These are phyloP conservation scores for Tamias sibiricus DNA, from an alignment of 2,113 vertebrate species.

Conservation along the genomic window DNA sequence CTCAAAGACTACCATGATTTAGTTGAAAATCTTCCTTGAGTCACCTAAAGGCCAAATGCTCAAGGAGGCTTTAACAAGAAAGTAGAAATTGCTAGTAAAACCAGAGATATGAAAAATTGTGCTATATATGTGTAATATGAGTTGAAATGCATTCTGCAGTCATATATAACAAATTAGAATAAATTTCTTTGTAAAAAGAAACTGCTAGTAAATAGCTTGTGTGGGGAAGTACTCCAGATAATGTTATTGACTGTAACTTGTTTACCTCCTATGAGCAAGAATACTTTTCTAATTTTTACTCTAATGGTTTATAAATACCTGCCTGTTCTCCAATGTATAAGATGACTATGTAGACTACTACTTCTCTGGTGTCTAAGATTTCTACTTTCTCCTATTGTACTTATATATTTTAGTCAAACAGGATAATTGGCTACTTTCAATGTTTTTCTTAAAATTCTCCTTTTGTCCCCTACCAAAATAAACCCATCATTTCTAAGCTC, in stretches of 20 bases:
- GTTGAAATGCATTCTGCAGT: no score
- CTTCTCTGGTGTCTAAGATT: background rate
- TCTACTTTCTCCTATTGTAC: background rate
- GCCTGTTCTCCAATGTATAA: background rate
- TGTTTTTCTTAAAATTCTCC: background rate
- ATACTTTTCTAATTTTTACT: background rate
- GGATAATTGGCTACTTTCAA: background rate
- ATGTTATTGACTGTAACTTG: slow-evolving; percentile 12
- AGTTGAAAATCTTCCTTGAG: background rate
- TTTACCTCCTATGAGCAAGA: background rate
- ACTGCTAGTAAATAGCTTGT: background rate
- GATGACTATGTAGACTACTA: background rate
- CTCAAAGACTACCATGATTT: background rate
- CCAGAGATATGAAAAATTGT: no score
- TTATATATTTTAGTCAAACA: slow-evolving; percentile 12
- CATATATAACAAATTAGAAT: no score
- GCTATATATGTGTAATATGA: no score
- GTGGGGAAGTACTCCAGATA: background rate
- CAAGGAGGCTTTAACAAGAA: slow-evolving; percentile 15
- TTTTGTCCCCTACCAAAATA: background rate
- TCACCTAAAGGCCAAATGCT: background rate
- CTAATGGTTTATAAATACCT: background rate
- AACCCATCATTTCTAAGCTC: background rate
- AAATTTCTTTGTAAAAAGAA: background rate
- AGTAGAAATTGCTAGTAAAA: background rate